Percentiles rank a stretch among this genome's conserved stretches.
Conservation (phyloP, 1,140 invertebrate species). For the Proales similis region DNA sequence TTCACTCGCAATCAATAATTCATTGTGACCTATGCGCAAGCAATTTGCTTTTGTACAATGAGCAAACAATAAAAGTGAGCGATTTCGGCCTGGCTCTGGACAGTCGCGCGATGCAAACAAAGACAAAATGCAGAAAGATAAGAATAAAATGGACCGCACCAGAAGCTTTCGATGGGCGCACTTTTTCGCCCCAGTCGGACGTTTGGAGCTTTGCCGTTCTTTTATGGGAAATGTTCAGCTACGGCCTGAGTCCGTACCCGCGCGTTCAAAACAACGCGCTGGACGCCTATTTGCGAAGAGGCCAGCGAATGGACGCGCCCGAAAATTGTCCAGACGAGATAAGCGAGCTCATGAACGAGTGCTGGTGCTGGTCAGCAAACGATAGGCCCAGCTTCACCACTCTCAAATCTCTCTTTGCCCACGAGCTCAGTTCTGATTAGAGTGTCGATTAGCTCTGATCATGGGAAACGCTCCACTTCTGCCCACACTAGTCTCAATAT, state of each 20-base stretch:
- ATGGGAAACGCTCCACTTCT: too few relatives aligned
- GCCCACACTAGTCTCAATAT: too few relatives aligned
- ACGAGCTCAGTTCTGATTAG: too few relatives aligned
- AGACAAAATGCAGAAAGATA: too few relatives aligned
- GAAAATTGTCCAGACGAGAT: constrained; percentile 45
- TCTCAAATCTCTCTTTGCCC: too few relatives aligned
- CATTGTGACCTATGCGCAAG: too few relatives aligned
- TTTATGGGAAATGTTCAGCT: constrained; percentile 58
- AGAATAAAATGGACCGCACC: constrained; percentile 99
- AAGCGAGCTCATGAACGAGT: constrained; percentile 41
- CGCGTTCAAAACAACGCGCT: constrained; percentile 63
- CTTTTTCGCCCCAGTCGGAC: constrained; percentile 90
- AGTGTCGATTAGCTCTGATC: too few relatives aligned
- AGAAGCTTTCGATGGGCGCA: constrained; percentile 83
- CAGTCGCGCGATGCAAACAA: too few relatives aligned
- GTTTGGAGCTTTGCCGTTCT: constrained; percentile 63
- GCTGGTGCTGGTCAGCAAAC: constrained; percentile 37
- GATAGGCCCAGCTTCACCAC: constrained; percentile 39
- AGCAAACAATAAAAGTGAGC: too few relatives aligned
- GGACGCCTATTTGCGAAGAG: constrained; percentile 73
- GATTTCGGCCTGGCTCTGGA: too few relatives aligned
- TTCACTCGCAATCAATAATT: too few relatives aligned
- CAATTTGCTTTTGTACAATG: too few relatives aligned
- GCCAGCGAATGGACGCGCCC: constrained; percentile 75
- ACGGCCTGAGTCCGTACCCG: constrained; percentile 58